Evolutionary conservation across 2,797 vertebrate species (phyloP).

Genomic region (Caiman crocodilus): DNA sequence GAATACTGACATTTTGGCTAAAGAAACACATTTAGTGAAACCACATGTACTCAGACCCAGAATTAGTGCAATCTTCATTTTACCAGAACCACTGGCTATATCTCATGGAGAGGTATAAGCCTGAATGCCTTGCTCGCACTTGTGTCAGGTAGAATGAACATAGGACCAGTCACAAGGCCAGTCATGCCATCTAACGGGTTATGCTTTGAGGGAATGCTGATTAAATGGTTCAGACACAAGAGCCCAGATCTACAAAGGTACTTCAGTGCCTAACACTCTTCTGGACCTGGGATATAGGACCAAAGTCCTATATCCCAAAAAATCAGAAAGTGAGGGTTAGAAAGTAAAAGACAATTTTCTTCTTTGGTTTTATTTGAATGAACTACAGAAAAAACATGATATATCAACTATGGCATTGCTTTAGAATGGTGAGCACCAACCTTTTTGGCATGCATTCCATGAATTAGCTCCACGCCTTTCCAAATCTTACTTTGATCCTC

Average conservation of each 20-base stretch:
- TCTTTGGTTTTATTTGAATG: not conserved
- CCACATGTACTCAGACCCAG: not conserved
- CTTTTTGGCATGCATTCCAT: too few relatives aligned
- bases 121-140: not conserved
- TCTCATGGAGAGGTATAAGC: not conserved
- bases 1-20: not conserved
- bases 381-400: not conserved
- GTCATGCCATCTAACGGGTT: not conserved
- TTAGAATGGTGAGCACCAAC: too few relatives aligned
- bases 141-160: not conserved
- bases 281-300: too few relatives aligned
- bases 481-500: too few relatives aligned
- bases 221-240: not conserved
- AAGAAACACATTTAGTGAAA: not conserved
- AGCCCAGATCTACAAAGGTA: too few relatives aligned
- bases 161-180: not conserved
- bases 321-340: not conserved
- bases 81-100: not conserved
- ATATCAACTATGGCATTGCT: too few relatives aligned
- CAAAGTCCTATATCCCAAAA: not conserved
- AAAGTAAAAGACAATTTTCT: not conserved
- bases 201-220: not conserved
- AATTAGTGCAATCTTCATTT: not conserved
- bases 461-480: too few relatives aligned
- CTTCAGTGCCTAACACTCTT: too few relatives aligned